Evolutionary conservation across 2,113 vertebrate species (phyloP).

Genomic region (Psettodes erumei): DNA sequence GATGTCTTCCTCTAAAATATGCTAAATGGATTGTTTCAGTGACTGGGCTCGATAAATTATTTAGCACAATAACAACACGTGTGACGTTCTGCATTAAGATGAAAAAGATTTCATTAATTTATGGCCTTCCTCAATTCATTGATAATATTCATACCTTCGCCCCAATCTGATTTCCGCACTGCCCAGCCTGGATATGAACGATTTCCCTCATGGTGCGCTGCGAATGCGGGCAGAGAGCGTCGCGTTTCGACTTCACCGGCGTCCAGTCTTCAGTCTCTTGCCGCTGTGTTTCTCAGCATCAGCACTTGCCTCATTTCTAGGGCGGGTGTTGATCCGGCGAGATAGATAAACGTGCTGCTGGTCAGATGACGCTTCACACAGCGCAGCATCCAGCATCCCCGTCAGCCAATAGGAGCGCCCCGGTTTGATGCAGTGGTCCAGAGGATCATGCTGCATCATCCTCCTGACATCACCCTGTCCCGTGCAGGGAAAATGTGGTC

Average conservation of each 20-base stretch:
- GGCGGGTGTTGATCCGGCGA: constrained; percentile 45
- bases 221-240: constrained; percentile 45
- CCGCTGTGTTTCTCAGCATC: constrained; percentile 51
- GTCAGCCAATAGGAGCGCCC: constrained; percentile 73
- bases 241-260: constrained; percentile 39
- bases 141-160: constrained; percentile 85
- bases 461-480: constrained; percentile 63
- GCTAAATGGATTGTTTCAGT: background rate
- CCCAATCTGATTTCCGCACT: constrained; percentile 98
- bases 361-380: constrained; percentile 58
- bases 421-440: constrained; percentile 79
- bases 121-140: background rate
- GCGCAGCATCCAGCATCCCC: constrained; percentile 55
- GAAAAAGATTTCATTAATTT: background rate
- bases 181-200: constrained; percentile 96
- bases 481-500: constrained; percentile 19
- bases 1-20: background rate
- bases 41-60: background rate
- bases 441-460: constrained; percentile 72
- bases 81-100: background rate
- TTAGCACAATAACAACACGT: background rate
- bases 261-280: constrained; percentile 53
- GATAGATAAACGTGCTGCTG: constrained; percentile 55
- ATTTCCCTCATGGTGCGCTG: constrained; percentile 92
- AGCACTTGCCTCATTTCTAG: constrained; percentile 60